Percentiles rank a stretch among this genome's conserved stretches.
Conservation (phyloP, 2,888 invertebrate genomes). For the Metallyticus violacea region DNA sequence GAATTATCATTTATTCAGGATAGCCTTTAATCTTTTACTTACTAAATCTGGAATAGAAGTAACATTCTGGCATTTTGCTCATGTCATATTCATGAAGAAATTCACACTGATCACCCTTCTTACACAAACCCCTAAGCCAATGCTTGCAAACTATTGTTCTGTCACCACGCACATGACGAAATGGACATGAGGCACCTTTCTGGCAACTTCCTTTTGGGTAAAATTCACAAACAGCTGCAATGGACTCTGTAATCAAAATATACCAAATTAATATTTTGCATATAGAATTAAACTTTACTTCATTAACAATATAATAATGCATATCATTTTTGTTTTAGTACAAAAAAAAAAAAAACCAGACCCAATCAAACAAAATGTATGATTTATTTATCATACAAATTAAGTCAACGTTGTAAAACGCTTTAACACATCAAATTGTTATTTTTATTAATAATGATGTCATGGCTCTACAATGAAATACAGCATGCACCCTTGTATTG, state of each 20-base stretch:
- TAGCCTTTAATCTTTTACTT: conserved; percentile 46
- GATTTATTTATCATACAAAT: neutral
- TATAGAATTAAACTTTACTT: neutral
- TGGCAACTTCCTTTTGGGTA: conserved; percentile 71
- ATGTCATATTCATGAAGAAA: conserved; percentile 99
- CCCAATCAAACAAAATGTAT: neutral
- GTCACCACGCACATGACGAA: conserved; percentile 95
- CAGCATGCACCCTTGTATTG: no score
- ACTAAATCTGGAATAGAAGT: conserved; percentile 98
- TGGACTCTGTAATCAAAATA: conserved; percentile 72
- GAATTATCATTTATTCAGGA: neutral
- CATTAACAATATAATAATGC: neutral
- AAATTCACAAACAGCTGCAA: conserved; percentile 94
- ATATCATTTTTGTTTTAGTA: neutral
- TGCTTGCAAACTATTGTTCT: conserved; percentile 99
- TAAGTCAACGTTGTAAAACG: no score
- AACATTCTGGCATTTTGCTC: conserved; percentile 99
- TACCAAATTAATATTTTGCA: neutral
- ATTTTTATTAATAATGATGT: no score
- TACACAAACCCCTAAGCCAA: conserved; percentile 97
- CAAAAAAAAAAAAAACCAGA: no score
- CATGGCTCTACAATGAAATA: no score
- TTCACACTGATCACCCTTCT: conserved; percentile 99
- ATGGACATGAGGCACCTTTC: conserved; percentile 91
- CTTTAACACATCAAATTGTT: no score